phyloP scores from a whole-genome alignment of 1,140 invertebrate genomes.

The Caenorhabditis briggsae region DNA sequence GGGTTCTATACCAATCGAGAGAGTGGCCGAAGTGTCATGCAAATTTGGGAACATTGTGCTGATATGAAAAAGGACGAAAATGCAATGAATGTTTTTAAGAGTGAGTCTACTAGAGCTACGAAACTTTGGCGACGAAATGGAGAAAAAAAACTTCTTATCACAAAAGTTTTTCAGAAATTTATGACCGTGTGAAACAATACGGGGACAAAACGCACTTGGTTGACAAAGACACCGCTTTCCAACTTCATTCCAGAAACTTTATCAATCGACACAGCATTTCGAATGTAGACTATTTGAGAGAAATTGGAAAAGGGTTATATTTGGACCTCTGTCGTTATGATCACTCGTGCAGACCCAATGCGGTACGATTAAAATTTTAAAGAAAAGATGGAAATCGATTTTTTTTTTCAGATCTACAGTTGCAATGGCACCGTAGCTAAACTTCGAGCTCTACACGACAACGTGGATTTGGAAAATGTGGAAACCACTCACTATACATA shows the following conservation, averaged over 20 bases:
- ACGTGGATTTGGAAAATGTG: slow-evolving; percentile 68
- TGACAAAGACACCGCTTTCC: slow-evolving; percentile 72
- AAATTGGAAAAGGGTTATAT: slow-evolving; percentile 78
- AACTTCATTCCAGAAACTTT: slow-evolving; percentile 77
- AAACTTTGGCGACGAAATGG: background rate
- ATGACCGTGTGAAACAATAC: slow-evolving; percentile 68
- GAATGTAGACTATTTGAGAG: slow-evolving; percentile 63
- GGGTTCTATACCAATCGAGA: slow-evolving; percentile 73
- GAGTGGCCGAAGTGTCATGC: slow-evolving; percentile 74
- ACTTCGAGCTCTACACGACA: slow-evolving; percentile 66
- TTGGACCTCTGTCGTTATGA: slow-evolving; percentile 77
- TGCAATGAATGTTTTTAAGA: slow-evolving; percentile 73
- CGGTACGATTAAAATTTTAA: background rate
- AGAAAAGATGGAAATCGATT: background rate
- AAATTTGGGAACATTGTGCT: slow-evolving; percentile 76
- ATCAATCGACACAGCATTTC: slow-evolving; percentile 75
- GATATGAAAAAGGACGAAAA: slow-evolving; percentile 73
- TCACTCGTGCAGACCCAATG: slow-evolving; percentile 74
- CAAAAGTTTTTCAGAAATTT: slow-evolving; percentile 71
- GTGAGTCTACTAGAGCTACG: slow-evolving; percentile 62
- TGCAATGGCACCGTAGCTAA: slow-evolving; percentile 71
- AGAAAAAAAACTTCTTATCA: background rate
- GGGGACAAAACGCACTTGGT: slow-evolving; percentile 72
- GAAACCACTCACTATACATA: slow-evolving; percentile 74
- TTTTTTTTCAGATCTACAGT: slow-evolving; percentile 56